phyloP scores from a whole-genome alignment of 2,888 invertebrate genomes.

The Serrognathus titanus region DNA sequence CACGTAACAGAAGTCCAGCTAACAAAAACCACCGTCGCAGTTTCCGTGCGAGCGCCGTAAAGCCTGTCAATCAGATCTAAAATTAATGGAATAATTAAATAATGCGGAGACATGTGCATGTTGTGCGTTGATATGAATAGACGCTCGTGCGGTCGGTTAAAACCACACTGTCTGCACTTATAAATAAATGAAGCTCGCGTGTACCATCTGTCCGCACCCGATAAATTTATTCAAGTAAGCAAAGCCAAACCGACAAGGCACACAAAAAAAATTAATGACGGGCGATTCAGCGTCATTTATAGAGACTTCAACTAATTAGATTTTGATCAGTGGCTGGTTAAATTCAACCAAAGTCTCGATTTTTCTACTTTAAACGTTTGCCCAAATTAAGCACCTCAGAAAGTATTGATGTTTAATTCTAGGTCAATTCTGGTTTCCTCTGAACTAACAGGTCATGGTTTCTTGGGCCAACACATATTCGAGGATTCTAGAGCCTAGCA shows the following conservation, averaged over 20 bases:
- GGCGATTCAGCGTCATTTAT: no score
- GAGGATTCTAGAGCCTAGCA: no score
- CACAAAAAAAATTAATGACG: no score
- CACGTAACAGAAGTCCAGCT: neutral
- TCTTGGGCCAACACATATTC: no score
- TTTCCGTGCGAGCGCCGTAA: conserved; percentile 5
- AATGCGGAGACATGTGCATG: conserved; percentile 8
- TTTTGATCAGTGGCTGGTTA: no score
- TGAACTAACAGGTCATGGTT: no score
- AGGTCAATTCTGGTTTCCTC: no score
- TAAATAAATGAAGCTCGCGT: conserved; percentile 18
- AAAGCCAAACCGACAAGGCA: neutral
- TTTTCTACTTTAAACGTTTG: no score
- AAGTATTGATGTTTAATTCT: no score
- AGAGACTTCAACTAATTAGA: no score
- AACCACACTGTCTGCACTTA: conserved; percentile 11
- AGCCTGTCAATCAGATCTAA: conserved; percentile 21
- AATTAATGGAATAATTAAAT: conserved; percentile 25
- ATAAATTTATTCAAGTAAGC: conserved; percentile 7
- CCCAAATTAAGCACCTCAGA: no score
- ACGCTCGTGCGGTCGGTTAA: conserved; percentile 8
- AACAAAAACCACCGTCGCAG: conserved; percentile 9
- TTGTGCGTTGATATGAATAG: conserved; percentile 13
- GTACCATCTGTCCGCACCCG: conserved; percentile 13
- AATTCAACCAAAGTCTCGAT: no score